Base-by-base conservation (phyloP, 2,797 vertebrate species). In the Cryptoblepharus egeriae region DNA sequence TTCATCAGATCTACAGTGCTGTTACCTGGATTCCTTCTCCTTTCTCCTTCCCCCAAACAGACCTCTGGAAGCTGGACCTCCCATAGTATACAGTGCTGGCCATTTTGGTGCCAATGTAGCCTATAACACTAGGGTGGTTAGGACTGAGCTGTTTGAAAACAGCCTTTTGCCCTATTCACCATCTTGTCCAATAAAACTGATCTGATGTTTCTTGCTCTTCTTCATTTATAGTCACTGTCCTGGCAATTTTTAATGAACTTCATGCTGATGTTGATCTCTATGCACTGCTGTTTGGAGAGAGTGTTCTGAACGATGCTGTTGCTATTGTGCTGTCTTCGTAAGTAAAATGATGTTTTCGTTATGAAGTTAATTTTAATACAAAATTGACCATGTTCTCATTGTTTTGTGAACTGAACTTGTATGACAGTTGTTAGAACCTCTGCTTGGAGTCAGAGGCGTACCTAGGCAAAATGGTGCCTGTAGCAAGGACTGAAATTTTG, bases 231-330 rank as follows among this genome's bases (percentile, higher is more conserved):
- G 98, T 99, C 88, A 99, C 98, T 0, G 98, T 99, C 80, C 93
- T 99, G 93, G 98, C 98, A 68, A 99, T 99, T 96, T 99, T 99
- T 89, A 99, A 98, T 57, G 98, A 99, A 86, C 96, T 99, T 85
- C 97, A 98, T 13, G 98, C 97, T 45, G 98, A 99, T 6, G 98
- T 98, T 1, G 98, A 99, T 90, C 97, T 99, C 45, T 99, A 99
- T 6, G 98, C 98, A n/a, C 97, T 99, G 93, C 96, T 99, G 88
- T 99, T 99, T 90, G 98, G 98, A 84, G 98, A 99, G 89, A 99
- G 98, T 0, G 98, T 99, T 5, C 96, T 99, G 91, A 99, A 99
- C 45, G 98, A 99, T 2, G 98, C 98, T 0, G 98, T 99, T 73
- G 98, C 98, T 93, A 98, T 99, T 32, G 98, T 99, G 5, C 94